A percentile compares a stretch with the other conserved stretches of the same genome.
These are phyloP conservation scores for Lerema accius DNA, from an alignment of 1,140 invertebrate genomes.

Conservation along the genomic window DNA sequence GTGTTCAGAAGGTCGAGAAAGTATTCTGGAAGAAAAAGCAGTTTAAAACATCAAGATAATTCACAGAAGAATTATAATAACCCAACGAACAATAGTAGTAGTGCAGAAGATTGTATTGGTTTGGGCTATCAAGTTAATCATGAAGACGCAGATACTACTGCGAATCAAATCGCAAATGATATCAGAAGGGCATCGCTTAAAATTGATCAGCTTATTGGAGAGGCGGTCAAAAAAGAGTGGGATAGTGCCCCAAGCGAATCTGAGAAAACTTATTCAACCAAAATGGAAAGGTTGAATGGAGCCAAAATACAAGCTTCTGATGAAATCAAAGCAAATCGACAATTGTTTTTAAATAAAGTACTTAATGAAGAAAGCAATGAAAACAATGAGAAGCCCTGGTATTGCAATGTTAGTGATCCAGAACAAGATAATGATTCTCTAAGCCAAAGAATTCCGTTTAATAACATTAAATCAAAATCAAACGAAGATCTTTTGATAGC, in stretches of 20 bases:
- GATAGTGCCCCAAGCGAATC: conserved; percentile 71
- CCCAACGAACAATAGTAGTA: conserved; percentile 76
- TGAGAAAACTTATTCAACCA: conserved; percentile 74
- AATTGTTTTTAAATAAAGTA: conserved; percentile 73
- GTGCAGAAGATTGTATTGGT: conserved; percentile 80
- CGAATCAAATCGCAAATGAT: conserved; percentile 82
- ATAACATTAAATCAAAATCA: conserved; percentile 67
- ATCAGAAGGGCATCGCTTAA: conserved; percentile 82
- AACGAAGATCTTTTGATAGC: conserved; percentile 66
- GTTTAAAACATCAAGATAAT: conserved; percentile 79
- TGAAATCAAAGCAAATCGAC: conserved; percentile 74
- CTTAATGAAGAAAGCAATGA: conserved; percentile 69
- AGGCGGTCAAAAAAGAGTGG: conserved; percentile 81
- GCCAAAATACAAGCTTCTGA: conserved; percentile 75
- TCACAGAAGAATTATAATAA: conserved; percentile 71
- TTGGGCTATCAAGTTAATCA: conserved; percentile 80
- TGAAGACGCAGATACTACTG: conserved; percentile 80
- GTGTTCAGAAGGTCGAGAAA: conserved; percentile 82
- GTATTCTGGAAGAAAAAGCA: conserved; percentile 81
- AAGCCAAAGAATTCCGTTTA: conserved; percentile 62
- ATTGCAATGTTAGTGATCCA: conserved; percentile 78
- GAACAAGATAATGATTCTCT: conserved; percentile 74
- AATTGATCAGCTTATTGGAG: conserved; percentile 83
- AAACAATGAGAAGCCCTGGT: conserved; percentile 79
- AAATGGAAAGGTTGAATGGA: conserved; percentile 78